phyloP scores from a whole-genome alignment of 2,888 invertebrate species.

The Tetragonula carbonaria region DNA sequence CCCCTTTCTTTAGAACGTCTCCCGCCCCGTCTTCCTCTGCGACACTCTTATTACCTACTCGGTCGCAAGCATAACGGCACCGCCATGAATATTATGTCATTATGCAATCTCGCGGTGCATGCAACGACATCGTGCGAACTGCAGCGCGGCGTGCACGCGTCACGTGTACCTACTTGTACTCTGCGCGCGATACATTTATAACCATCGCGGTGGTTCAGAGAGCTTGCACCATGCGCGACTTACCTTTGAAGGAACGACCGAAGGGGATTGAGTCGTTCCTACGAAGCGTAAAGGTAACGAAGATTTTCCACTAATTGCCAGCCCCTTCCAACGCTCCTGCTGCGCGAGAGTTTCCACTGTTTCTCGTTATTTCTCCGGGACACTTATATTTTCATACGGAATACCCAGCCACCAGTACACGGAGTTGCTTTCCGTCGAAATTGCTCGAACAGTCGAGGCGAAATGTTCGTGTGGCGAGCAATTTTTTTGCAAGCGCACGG shows the following conservation, averaged over 20 bases:
- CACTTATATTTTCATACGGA: neutral
- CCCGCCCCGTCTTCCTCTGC: conserved; percentile 34
- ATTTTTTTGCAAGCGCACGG: conserved; percentile 25
- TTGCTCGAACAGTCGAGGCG: conserved; percentile 14
- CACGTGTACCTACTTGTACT: too few relatives aligned
- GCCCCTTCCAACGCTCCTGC: neutral
- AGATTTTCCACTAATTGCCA: conserved; percentile 42
- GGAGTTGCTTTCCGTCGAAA: conserved; percentile 8
- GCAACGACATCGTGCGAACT: conserved; percentile 72
- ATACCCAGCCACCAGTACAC: neutral
- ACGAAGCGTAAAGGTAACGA: conserved; percentile 31
- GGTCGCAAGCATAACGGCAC: conserved; percentile 76
- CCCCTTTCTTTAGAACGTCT: neutral
- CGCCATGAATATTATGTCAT: conserved; percentile 83
- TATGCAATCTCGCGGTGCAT: conserved; percentile 82
- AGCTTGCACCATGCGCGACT: conserved; percentile 5
- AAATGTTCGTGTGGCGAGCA: conserved; percentile 38
- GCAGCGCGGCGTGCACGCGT: conserved; percentile 8
- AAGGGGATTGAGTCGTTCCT: conserved; percentile 11
- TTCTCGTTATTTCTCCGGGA: neutral
- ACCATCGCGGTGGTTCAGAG: neutral
- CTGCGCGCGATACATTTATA: neutral
- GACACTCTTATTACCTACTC: conserved; percentile 79
- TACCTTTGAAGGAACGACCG: neutral
- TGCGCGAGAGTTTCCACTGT: neutral